A percentile compares a stretch with the other conserved stretches of the same genome.
Evolutionary conservation across 2,888 invertebrate species (phyloP).

Genomic region (Thalpophila matura): DNA sequence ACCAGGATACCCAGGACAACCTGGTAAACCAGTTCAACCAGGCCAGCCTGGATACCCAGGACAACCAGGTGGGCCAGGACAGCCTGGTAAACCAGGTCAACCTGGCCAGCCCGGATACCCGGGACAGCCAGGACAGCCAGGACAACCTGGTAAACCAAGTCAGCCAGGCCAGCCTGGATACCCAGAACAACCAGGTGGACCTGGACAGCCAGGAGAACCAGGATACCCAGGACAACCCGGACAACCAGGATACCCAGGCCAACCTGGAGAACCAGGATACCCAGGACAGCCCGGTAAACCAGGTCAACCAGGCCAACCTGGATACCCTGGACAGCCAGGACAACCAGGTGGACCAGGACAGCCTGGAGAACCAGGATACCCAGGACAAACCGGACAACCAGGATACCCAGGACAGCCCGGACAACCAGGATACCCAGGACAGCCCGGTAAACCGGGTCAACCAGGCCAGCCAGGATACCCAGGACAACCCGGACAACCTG

Average conservation of each 20-base stretch:
- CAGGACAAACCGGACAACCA: slow-evolving; percentile 12
- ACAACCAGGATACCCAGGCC: slow-evolving; percentile 22
- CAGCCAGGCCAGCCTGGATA: slow-evolving; percentile 84
- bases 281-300: slow-evolving; percentile 12
- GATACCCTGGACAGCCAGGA: slow-evolving; percentile 10
- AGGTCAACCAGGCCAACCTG: slow-evolving; percentile 7
- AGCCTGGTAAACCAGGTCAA: slow-evolving; percentile 52
- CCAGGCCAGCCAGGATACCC: slow-evolving; percentile 9
- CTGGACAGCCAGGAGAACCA: slow-evolving; percentile 65
- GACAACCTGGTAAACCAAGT: slow-evolving; percentile 53
- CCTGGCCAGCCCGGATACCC: slow-evolving; percentile 66
- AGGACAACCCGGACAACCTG: slow-evolving; percentile 12
- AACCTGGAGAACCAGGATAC: slow-evolving; percentile 59
- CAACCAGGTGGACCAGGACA: slow-evolving; percentile 30
- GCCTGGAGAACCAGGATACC: slow-evolving; percentile 30
- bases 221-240: slow-evolving; percentile 63
- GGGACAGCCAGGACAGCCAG: slow-evolving; percentile 63
- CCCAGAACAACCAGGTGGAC: slow-evolving; percentile 65
- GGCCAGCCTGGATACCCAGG: slow-evolving; percentile 68
- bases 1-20: slow-evolving; percentile 53
- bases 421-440: neutral
- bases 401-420: slow-evolving; percentile 4
- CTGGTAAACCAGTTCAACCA: slow-evolving; percentile 42
- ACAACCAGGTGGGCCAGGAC: slow-evolving; percentile 62
- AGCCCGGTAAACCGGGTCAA: slow-evolving; percentile 12